phyloP scores from a whole-genome alignment of 2,797 vertebrate genomes.

The Clamator glandarius region DNA sequence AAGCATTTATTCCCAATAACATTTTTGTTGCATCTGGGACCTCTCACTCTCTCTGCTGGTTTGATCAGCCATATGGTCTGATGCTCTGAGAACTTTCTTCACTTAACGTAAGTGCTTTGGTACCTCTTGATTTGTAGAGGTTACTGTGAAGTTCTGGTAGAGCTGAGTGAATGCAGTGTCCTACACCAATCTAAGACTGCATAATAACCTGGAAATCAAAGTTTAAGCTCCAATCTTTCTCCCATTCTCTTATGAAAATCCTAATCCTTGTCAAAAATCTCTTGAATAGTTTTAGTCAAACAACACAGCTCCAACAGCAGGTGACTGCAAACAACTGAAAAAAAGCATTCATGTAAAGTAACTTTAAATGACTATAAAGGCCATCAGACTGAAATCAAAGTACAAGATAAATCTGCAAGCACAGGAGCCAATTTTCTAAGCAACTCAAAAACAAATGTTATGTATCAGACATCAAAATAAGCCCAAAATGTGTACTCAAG shows the following conservation, averaged over 20 bases:
- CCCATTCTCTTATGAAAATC: not conserved
- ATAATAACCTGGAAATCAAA: conserved; percentile 49
- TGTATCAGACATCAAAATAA: not conserved
- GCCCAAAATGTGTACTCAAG: not conserved
- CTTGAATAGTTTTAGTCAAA: conserved; percentile 34
- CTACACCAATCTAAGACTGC: not conserved
- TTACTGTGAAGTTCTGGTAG: not conserved
- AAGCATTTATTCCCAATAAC: conserved; percentile 35
- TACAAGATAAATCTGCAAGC: conserved; percentile 3
- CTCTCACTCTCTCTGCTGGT: conserved; percentile 22
- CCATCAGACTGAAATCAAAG: conserved; percentile 2
- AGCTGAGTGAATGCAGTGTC: not conserved
- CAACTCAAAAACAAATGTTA: not conserved
- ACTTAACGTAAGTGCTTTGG: not conserved
- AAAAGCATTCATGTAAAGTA: not conserved
- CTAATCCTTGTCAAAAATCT: conserved; percentile 31
- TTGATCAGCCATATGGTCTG: not conserved
- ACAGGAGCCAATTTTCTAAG: not conserved
- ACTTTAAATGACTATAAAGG: not conserved
- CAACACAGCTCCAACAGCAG: conserved; percentile 21
- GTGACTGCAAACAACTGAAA: not conserved
- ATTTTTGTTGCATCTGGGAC: conserved; percentile 29
- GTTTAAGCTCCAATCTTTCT: conserved; percentile 21
- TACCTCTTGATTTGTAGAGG: conserved; percentile 16
- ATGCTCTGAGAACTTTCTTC: conserved; percentile 20